Base-by-base conservation (phyloP, 2,797 vertebrate genomes). In the Gallinago nigripennis region DNA sequence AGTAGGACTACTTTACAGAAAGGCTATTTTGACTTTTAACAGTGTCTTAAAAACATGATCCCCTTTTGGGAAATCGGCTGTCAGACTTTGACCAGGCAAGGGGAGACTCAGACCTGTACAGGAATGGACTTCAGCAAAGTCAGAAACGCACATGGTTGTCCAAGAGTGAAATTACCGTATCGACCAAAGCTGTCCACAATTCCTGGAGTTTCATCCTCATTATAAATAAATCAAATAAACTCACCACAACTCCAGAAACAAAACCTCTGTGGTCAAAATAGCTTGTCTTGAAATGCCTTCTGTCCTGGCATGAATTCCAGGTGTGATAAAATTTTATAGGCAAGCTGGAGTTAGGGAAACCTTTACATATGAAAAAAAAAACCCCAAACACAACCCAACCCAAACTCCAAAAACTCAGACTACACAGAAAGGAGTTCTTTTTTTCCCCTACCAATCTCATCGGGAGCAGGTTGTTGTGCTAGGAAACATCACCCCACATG, bases 271-370 rank as follows among this genome's bases (percentile, higher is more conserved):
- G 31, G 17, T 61, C 57, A 87, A 39, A 81, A 68, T 1, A 87
- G 35, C 25, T 68, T 48, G 30, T 58, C 53, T 89, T 3, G 0
- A 82, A 95, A 82, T 83, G 86, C 88, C 75, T 84, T 86, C 93
- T 91, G 68, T 43, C 45, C 39, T n/a, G 16, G 58, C 61, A 70
- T 9, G 60, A 70, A 93, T 82, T 95, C 46, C 79, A 89, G 75
- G 50, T 48, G 23, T 53, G 69, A 89, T 75, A 77, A 82, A 68
- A 78, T 89, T 72, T 78, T 68, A 83, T 23, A 61, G 30, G 54
- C 61, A 86, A 65, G 57, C 28, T 57, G 24, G 41, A 87, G 41
- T 83, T 53, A 33, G 37, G 46, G 23, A 86, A 73, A 77, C 41
- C 37, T 94, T 80, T 43, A 71, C 73, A 88, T 21, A 57, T 1